Evolutionary conservation across 2,888 invertebrate genomes (phyloP).

Genomic region (Andrena dorsata): DNA sequence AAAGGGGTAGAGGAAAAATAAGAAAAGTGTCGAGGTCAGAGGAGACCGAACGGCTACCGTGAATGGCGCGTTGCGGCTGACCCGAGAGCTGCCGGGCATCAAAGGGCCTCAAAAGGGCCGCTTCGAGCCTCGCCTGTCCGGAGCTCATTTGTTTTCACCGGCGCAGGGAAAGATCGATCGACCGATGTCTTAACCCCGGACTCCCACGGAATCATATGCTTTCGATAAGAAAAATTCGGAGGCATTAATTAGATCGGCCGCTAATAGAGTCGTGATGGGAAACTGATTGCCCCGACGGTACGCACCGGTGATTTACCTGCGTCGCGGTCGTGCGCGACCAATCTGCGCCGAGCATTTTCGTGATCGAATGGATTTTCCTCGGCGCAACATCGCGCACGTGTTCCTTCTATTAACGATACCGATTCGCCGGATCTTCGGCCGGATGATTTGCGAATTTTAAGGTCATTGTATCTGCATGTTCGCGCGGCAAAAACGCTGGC

Average conservation of each 20-base stretch:
- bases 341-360: not conserved
- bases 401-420: not conserved
- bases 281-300: conserved; percentile 60
- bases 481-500: conserved; percentile 34
- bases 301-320: conserved; percentile 34
- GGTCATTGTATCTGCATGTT: conserved; percentile 24
- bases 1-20: conserved; percentile 63
- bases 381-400: not conserved
- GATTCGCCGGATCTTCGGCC: not conserved
- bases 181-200: conserved; percentile 74
- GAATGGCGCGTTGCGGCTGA: conserved; percentile 76
- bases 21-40: conserved; percentile 70
- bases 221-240: conserved; percentile 72
- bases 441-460: conserved; percentile 15
- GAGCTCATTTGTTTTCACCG: conserved; percentile 82
- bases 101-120: conserved; percentile 81
- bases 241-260: conserved; percentile 70
- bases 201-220: conserved; percentile 59
- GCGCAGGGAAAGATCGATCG: conserved; percentile 73
- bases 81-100: conserved; percentile 78
- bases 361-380: not conserved
- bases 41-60: conserved; percentile 78
- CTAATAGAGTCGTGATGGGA: conserved; percentile 73
- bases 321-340: not conserved
- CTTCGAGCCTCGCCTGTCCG: conserved; percentile 77